Evolutionary conservation across 2,888 invertebrate genomes (phyloP).

Genomic region (Callimorpha dominula): DNA sequence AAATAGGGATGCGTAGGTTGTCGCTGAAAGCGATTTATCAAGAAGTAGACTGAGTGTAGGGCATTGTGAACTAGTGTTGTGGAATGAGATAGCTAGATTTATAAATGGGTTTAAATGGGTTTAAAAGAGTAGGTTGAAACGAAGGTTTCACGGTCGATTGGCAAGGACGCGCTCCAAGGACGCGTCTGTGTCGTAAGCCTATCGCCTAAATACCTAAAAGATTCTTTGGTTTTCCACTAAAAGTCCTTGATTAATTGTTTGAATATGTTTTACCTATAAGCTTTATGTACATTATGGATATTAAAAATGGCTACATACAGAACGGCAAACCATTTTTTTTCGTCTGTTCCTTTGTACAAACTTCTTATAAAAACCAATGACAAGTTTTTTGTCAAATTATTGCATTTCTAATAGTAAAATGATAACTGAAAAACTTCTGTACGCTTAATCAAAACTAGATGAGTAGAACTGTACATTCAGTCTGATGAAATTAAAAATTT

Average conservation of each 20-base stretch:
- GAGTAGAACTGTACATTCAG: neutral
- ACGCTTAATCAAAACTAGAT: neutral
- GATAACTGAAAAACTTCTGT: no score
- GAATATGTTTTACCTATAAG: neutral
- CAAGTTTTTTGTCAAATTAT: neutral
- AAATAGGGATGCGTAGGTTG: slow-evolving; percentile 72
- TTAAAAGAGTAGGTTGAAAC: slow-evolving; percentile 60
- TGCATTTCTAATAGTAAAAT: no score
- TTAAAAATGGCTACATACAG: no score
- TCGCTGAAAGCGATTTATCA: slow-evolving; percentile 78
- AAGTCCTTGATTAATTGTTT: neutral
- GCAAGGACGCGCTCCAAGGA: slow-evolving; percentile 83
- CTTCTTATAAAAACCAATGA: neutral
- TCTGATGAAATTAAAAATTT: neutral
- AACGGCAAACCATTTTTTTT: neutral
- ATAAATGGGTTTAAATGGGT: slow-evolving; percentile 43
- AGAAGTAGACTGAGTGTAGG: slow-evolving; percentile 68
- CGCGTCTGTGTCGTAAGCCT: slow-evolving; percentile 70
- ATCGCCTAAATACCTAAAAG: no score
- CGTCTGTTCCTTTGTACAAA: neutral
- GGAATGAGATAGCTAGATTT: slow-evolving; percentile 56
- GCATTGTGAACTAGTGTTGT: slow-evolving; percentile 59
- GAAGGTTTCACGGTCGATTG: slow-evolving; percentile 65
- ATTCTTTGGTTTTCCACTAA: neutral
- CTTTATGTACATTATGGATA: neutral